Base-by-base conservation (phyloP, 2,797 vertebrate species). In the Labroides dimidiatus region DNA sequence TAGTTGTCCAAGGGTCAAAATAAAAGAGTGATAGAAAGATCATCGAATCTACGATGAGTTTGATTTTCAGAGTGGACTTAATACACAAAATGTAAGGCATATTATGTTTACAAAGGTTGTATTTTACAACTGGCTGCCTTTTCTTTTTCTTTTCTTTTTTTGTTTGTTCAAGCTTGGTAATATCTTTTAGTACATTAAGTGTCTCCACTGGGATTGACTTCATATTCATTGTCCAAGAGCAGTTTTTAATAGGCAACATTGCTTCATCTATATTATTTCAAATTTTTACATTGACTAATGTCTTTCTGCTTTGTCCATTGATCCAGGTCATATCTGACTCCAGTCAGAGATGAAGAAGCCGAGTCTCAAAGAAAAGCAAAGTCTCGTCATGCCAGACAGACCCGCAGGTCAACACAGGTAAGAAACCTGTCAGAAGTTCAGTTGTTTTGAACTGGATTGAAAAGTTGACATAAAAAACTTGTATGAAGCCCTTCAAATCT, bases 361-460 rank as follows among this genome's bases (percentile, higher is more conserved):
- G 97, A 98, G 62, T 99, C 97, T 6, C 94, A 96, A 89, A 95
- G 97, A 82, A 98, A 96, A 88, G 97, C 97, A 0, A 95, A 94
- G 37, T 99, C 96, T 60, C 93, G 96, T 70, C 96, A 98, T 72
- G 96, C 96, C 58, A 91, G 97, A 51, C 97, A 97, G 88, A 98
- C 96, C 0, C 95, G 97, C 60, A 93, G 97, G 87, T 97, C 96
- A 19, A 99, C 97, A 10, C 96, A 98, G 93, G 97, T 98, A 81
- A 66, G 49, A 17, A 48, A 21, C 10, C 24, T 52, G 3, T 14
- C 17, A 23, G 6, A 16, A 2, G 43, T 15, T 45, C 4, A 45
- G 6, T 15, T 57, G 56, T 11, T 17, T 54, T 47, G 10, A 10
- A 33, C 47, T 24, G 13, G n/a, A 47, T 4, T 47, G 57, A 41